A percentile compares a stretch with the other conserved stretches of the same genome.
Evolutionary conservation across 2,888 invertebrate genomes (phyloP).

Genomic region (Thumatha senex): DNA sequence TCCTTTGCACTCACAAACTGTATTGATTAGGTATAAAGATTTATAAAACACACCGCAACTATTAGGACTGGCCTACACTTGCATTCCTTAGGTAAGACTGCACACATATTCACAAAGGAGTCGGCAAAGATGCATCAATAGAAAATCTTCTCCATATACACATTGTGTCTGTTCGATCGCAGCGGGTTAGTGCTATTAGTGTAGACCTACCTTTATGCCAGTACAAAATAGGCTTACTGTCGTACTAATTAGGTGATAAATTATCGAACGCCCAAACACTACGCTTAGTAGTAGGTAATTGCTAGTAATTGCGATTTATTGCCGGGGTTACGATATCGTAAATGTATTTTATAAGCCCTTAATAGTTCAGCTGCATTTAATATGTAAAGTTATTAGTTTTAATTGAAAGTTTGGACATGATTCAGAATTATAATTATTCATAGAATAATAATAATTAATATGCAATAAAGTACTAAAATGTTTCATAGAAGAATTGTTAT

Average conservation of each 20-base stretch:
- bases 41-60: slow-evolving; percentile 1
- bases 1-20: background rate
- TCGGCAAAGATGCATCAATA: no score
- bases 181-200: background rate
- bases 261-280: slow-evolving; percentile 45
- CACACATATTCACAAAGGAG: no score
- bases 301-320: slow-evolving; percentile 56
- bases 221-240: slow-evolving; percentile 13
- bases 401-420: slow-evolving; percentile 9
- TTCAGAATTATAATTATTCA: background rate
- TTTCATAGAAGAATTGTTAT: background rate
- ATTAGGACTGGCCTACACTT: background rate
- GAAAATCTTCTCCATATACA: background rate
- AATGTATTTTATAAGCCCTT: slow-evolving; percentile 30
- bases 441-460: no score
- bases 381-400: slow-evolving; percentile 14
- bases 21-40: slow-evolving; percentile 9
- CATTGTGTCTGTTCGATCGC: no score
- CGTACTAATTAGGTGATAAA: slow-evolving; percentile 52
- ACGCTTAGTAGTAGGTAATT: slow-evolving; percentile 48
- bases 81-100: no score
- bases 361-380: slow-evolving; percentile 11
- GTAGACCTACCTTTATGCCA: background rate
- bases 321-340: slow-evolving; percentile 18
- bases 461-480: background rate